Evolutionary conservation across 1,140 invertebrate genomes (phyloP).

Genomic region (Lycorma delicatula): DNA sequence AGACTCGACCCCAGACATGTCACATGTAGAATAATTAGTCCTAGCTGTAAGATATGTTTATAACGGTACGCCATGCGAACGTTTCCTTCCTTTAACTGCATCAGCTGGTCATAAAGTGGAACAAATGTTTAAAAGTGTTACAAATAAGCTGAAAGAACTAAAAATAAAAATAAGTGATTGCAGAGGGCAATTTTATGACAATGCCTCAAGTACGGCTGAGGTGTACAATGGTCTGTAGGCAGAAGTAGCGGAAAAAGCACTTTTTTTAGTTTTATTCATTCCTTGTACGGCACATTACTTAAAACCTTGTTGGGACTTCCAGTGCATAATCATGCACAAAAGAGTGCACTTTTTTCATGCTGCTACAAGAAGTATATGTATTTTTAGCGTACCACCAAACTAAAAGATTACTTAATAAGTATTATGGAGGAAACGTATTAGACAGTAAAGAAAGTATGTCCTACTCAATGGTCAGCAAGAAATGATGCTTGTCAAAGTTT

Average conservation of each 20-base stretch:
- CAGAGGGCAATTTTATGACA: conserved; percentile 35
- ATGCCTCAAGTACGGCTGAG: conserved; percentile 31
- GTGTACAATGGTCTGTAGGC: conserved; percentile 20
- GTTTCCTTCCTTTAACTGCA: not conserved
- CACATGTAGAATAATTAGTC: conserved; percentile 27
- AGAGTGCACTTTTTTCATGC: too few species aligned
- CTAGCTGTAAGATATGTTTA: conserved; percentile 22
- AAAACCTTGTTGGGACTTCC: conserved; percentile 29
- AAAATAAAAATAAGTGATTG: conserved; percentile 25
- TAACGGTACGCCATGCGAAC: not conserved
- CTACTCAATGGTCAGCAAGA: too few species aligned
- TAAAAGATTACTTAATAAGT: too few species aligned
- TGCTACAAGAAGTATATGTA: too few species aligned
- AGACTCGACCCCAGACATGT: conserved; percentile 30
- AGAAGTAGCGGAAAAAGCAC: conserved; percentile 21
- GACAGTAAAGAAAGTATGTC: too few species aligned
- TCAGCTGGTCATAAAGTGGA: not conserved
- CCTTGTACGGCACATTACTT: conserved; percentile 26
- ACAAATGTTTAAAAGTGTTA: not conserved
- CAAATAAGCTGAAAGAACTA: not conserved
- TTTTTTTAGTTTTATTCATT: conserved; percentile 19
- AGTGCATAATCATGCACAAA: too few species aligned
- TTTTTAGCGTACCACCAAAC: too few species aligned
- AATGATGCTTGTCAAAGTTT: too few species aligned
- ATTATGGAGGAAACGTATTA: too few species aligned